Evolutionary conservation across 2,888 invertebrate genomes (phyloP).

Genomic region (Protodeltote pygarga): DNA sequence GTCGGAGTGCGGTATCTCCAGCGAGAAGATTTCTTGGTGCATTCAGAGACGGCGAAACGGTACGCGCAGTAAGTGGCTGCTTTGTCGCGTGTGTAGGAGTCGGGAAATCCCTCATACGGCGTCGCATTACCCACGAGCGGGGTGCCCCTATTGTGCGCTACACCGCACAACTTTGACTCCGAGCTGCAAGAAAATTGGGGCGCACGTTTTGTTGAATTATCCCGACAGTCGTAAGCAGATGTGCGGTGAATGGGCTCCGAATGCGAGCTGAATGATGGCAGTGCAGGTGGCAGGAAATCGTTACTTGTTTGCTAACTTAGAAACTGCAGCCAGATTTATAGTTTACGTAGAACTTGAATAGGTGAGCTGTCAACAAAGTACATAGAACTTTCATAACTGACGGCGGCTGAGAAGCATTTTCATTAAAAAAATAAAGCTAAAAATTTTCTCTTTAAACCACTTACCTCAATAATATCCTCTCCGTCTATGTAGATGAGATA

Average conservation of each 20-base stretch:
- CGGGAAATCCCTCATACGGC: conserved; percentile 65
- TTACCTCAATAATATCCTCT: conserved; percentile 33
- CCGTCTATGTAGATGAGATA: conserved; percentile 38
- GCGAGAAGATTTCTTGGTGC: conserved; percentile 63
- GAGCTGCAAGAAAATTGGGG: conserved; percentile 48
- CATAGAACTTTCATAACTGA: background rate
- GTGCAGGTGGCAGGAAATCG: conserved; percentile 34
- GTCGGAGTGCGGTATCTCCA: conserved; percentile 56
- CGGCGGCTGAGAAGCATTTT: background rate
- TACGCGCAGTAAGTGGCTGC: conserved; percentile 70
- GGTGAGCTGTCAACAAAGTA: background rate
- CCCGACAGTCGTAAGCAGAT: conserved; percentile 52
- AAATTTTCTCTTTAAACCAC: conserved; percentile 26
- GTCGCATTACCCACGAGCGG: conserved; percentile 55
- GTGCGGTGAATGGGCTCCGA: conserved; percentile 36
- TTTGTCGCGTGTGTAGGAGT: conserved; percentile 59
- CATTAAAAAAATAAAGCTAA: conserved; percentile 20
- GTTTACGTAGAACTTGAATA: background rate
- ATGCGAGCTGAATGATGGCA: conserved; percentile 34
- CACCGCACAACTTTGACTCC: conserved; percentile 49
- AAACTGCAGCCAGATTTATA: conserved; percentile 22
- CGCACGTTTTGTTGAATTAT: conserved; percentile 51
- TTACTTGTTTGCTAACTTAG: conserved; percentile 27
- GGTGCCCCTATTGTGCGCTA: conserved; percentile 37
- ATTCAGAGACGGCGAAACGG: conserved; percentile 70